phyloP scores from a whole-genome alignment of 2,888 invertebrate genomes.

The Hetaerina titia region DNA sequence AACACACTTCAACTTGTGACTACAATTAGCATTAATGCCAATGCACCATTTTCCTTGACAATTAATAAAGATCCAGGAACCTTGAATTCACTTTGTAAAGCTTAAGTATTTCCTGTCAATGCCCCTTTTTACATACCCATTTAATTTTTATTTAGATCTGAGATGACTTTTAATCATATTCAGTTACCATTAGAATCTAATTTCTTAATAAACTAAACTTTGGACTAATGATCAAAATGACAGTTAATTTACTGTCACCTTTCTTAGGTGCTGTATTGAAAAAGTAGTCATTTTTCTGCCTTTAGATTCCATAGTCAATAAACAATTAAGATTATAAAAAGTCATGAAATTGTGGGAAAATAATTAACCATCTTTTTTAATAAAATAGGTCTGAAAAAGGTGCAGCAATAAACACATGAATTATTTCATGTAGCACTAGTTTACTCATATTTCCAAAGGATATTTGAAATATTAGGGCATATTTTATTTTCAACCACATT shows the following conservation, averaged over 20 bases:
- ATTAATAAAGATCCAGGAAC: too few relatives aligned
- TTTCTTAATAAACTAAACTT: not conserved
- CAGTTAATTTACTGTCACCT: not conserved
- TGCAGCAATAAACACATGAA: too few relatives aligned
- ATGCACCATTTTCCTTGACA: too few relatives aligned
- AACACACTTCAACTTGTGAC: too few relatives aligned
- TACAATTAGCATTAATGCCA: too few relatives aligned
- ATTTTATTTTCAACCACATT: not conserved
- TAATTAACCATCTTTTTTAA: not conserved
- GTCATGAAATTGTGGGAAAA: not conserved
- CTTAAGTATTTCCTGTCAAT: not conserved
- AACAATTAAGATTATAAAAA: not conserved
- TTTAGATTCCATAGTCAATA: not conserved
- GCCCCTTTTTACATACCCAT: not conserved
- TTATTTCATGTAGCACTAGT: too few relatives aligned
- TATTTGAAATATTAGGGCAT: not conserved
- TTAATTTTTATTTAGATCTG: not conserved
- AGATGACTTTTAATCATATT: not conserved
- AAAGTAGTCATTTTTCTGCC: not conserved
- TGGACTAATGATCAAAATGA: not conserved
- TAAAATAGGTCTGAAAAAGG: too few relatives aligned
- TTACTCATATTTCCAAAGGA: not conserved
- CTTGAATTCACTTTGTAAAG: too few relatives aligned
- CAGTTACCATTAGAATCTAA: not conserved
- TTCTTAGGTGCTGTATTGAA: not conserved